Percentiles rank a stretch among this genome's conserved stretches.
phyloP scores from a whole-genome alignment of 2,797 vertebrate genomes.

The Mus caroli region DNA sequence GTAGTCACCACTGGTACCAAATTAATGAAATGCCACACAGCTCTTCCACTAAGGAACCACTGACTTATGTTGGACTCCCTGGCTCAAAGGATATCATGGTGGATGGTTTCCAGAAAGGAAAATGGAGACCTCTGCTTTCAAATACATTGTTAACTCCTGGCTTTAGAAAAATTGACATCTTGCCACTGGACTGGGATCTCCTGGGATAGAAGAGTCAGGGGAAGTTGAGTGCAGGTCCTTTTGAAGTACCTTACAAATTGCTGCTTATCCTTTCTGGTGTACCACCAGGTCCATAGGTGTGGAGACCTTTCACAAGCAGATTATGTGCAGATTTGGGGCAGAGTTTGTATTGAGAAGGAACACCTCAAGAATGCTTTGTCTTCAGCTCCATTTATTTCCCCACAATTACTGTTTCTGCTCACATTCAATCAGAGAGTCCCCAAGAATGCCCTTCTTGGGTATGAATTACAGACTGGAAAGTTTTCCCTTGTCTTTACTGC shows the following conservation, averaged over 20 bases:
- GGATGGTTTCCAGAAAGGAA: constrained; percentile 1
- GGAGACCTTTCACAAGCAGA: not conserved
- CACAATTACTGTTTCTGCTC: not conserved
- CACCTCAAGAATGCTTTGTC: not conserved
- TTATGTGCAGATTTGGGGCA: constrained; percentile 5
- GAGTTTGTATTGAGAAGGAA: not conserved
- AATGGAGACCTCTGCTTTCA: not conserved
- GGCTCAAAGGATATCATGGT: not conserved
- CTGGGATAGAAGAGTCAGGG: not conserved
- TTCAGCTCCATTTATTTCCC: not conserved
- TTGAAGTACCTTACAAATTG: not conserved
- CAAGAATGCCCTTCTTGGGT: not conserved
- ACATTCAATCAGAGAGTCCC: not conserved
- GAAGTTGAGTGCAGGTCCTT: not conserved
- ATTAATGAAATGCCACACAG: not conserved
- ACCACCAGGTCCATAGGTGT: not conserved
- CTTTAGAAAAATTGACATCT: constrained; percentile 1
- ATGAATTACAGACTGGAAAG: not conserved
- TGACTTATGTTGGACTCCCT: not conserved
- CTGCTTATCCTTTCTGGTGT: not conserved
- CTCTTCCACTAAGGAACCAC: not conserved
- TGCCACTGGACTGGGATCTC: not conserved
- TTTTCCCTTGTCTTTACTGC: not conserved
- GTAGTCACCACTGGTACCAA: not conserved
- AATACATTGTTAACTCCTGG: not conserved